These are phyloP conservation scores for Phragmatobia fuliginosa DNA, from an alignment of 2,888 invertebrate species.

Conservation along the genomic window DNA sequence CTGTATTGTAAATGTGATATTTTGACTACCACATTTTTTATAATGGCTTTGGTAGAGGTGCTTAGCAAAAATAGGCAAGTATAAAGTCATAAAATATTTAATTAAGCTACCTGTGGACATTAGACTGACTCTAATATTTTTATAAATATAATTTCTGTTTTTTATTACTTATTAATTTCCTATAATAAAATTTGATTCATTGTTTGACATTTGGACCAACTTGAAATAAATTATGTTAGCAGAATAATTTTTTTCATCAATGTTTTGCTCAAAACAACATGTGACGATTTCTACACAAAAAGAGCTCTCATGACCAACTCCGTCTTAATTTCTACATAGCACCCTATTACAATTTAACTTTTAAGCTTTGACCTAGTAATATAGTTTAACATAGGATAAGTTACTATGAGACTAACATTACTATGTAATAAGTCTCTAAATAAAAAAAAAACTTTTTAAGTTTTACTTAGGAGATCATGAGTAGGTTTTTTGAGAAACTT, in stretches of 20 bases:
- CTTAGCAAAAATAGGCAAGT: background rate
- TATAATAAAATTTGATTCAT: background rate
- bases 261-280: background rate
- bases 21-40: background rate
- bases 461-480: too few relatives aligned
- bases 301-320: background rate
- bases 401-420: too few relatives aligned
- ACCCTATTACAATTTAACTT: too few relatives aligned
- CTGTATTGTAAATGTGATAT: background rate
- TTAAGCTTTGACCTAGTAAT: too few relatives aligned
- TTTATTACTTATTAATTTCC: background rate
- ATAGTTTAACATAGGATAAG: too few relatives aligned
- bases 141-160: background rate
- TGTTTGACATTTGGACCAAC: background rate
- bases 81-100: background rate
- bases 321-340: background rate
- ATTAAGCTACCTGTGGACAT: background rate
- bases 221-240: background rate
- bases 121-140: constrained; percentile 1
- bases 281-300: background rate
- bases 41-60: background rate
- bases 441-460: too few relatives aligned
- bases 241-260: background rate
- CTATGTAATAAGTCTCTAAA: too few relatives aligned
- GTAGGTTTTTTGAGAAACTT: background rate